A percentile compares a stretch with the other conserved stretches of the same genome.
Conservation (phyloP, 2,888 invertebrate genomes). For the Amphipoea oculea region DNA sequence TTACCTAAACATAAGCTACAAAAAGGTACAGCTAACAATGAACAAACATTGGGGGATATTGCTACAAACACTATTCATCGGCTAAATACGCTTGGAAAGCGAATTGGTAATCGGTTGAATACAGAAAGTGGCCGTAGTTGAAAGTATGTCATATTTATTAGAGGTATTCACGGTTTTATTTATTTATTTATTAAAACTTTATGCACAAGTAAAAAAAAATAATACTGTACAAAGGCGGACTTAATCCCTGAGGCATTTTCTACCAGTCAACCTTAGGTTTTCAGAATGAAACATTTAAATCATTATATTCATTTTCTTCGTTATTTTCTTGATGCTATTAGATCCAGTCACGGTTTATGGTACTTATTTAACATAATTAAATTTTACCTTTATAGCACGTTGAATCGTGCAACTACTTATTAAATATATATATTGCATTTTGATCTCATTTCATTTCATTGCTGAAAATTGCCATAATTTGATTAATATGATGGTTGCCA, state of each 20-base stretch:
- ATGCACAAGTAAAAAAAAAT: too few species aligned
- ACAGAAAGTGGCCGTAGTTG: neutral
- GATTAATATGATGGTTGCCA: neutral
- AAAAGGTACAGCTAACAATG: neutral
- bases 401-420: conserved; percentile 2
- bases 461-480: conserved; percentile 12
- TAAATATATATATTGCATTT: conserved; percentile 7
- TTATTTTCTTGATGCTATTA: conserved; percentile 31
- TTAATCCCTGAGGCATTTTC: too few species aligned
- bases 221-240: too few species aligned
- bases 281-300: conserved; percentile 32
- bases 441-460: conserved; percentile 23
- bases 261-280: too few species aligned
- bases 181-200: too few species aligned
- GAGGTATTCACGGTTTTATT: conserved; percentile 20
- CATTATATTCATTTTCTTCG: conserved; percentile 16
- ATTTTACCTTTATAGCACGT: conserved; percentile 4
- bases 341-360: conserved; percentile 35
- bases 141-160: conserved; percentile 15
- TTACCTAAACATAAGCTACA: neutral
- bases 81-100: neutral
- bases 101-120: neutral
- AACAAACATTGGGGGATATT: neutral
- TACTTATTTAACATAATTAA: conserved; percentile 30
- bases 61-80: neutral